phyloP scores from a whole-genome alignment of 2,113 vertebrate genomes.

The Neodon shergylaensis region DNA sequence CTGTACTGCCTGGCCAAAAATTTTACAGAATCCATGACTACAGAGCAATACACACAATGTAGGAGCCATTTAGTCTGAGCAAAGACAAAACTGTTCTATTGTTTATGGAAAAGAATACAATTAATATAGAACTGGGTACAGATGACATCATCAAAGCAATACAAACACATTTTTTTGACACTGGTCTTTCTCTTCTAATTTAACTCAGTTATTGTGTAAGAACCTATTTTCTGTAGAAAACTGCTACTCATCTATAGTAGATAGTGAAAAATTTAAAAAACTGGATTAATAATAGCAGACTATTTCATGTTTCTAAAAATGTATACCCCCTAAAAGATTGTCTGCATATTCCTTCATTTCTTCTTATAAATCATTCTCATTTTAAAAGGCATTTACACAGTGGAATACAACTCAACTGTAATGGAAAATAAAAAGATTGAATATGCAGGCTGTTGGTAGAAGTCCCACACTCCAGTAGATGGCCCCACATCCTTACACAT shows the following conservation, averaged over 20 bases:
- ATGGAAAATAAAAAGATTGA: neutral
- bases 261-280: constrained; percentile 54
- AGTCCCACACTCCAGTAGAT: neutral
- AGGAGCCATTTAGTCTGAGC: neutral
- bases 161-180: constrained; percentile 11
- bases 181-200: constrained; percentile 24
- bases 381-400: constrained; percentile 11
- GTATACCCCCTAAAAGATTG: neutral
- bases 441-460: neutral
- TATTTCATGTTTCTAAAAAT: constrained; percentile 24
- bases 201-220: constrained; percentile 39
- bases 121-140: constrained; percentile 1
- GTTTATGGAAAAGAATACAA: neutral
- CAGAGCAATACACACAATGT: neutral
- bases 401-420: neutral
- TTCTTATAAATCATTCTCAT: neutral
- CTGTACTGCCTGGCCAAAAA: neutral
- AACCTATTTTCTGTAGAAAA: neutral
- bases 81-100: neutral
- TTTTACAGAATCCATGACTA: neutral
- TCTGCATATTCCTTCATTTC: neutral
- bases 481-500: neutral
- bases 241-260: constrained; percentile 3
- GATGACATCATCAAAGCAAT: constrained; percentile 17
- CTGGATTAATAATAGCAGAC: neutral